These are phyloP conservation scores for Hypena proboscidalis DNA, from an alignment of 2,888 invertebrate genomes.

Conservation along the genomic window DNA sequence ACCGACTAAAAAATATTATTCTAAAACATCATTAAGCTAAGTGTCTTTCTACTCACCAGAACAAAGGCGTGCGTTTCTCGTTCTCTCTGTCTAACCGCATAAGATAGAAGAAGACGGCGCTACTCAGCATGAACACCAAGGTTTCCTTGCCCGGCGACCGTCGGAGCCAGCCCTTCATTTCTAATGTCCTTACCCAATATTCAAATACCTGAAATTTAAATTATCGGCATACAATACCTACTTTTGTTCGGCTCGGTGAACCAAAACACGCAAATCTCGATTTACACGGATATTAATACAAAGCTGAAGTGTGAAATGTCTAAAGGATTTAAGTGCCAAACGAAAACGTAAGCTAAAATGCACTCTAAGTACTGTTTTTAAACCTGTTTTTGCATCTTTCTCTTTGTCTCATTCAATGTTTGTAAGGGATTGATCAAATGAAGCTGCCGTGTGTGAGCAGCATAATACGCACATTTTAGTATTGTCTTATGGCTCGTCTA, in stretches of 20 bases:
- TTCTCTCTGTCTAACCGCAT: conserved; percentile 77
- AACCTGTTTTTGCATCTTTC: too few relatives aligned
- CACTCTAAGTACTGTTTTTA: too few relatives aligned
- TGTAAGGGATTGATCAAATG: too few relatives aligned
- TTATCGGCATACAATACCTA: conserved; percentile 14
- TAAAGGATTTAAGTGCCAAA: too few relatives aligned
- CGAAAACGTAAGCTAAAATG: too few relatives aligned
- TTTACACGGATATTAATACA: background rate
- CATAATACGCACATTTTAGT: too few relatives aligned
- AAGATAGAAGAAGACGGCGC: conserved; percentile 80
- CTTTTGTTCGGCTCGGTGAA: too few relatives aligned
- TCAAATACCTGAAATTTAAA: conserved; percentile 79
- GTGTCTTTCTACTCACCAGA: conserved; percentile 67
- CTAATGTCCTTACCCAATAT: conserved; percentile 77
- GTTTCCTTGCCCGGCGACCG: conserved; percentile 74
- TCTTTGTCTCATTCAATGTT: too few relatives aligned
- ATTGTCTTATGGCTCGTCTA: too few relatives aligned
- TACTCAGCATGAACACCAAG: conserved; percentile 78
- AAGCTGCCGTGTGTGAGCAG: too few relatives aligned
- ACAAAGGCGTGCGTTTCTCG: conserved; percentile 71
- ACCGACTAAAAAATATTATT: background rate
- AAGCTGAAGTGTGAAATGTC: background rate
- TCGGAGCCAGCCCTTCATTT: conserved; percentile 79
- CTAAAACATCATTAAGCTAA: too few relatives aligned
- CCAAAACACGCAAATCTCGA: background rate